A percentile compares a stretch with the other conserved stretches of the same genome.
phyloP scores from a whole-genome alignment of 2,797 vertebrate species.

The Tauraco hartlaubi region DNA sequence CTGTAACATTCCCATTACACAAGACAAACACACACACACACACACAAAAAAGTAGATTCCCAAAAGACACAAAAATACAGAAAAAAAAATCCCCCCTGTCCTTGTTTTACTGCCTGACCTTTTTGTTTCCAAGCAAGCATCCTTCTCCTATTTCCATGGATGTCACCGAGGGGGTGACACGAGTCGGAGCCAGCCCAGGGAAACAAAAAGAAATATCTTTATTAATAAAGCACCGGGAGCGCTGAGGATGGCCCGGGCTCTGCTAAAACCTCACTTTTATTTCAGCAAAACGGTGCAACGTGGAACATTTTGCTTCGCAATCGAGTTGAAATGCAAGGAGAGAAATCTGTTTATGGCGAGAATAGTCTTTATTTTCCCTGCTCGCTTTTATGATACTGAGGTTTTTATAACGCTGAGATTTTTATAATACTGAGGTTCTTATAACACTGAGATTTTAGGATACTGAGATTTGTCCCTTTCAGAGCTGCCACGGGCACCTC shows the following conservation, averaged over 20 bases:
- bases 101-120: background rate
- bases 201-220: background rate
- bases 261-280: background rate
- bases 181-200: fast-evolving
- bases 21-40: background rate
- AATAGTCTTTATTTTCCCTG: background rate
- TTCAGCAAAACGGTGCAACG: fast-evolving
- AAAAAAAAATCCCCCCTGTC: background rate
- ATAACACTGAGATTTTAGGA: fast-evolving
- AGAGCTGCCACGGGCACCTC: background rate
- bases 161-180: background rate
- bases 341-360: fast-evolving
- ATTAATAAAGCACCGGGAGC: background rate
- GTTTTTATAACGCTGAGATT: background rate
- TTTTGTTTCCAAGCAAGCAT: background rate
- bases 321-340: fast-evolving
- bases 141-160: background rate
- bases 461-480: background rate
- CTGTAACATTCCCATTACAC: background rate
- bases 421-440: too few relatives aligned
- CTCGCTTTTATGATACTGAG: background rate
- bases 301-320: fast-evolving
- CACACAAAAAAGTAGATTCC: background rate
- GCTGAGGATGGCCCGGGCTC: background rate
- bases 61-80: background rate